Percentiles rank a stretch among this genome's conserved stretches.
phyloP scores from a whole-genome alignment of 2,797 vertebrate genomes.

The Lepilemur ruficaudatus region DNA sequence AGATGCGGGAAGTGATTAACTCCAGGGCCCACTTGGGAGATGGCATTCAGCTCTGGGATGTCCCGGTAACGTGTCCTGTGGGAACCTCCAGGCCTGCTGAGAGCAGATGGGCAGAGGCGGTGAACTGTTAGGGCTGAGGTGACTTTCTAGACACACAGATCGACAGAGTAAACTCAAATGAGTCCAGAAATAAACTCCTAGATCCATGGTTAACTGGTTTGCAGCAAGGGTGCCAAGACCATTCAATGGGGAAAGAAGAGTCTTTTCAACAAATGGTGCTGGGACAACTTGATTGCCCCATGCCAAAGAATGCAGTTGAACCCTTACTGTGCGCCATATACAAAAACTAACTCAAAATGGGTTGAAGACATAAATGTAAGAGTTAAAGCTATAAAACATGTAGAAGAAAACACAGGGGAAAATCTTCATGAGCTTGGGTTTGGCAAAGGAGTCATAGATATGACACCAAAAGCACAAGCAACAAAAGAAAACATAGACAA shows the following conservation, averaged over 20 bases:
- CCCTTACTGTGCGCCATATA: neutral
- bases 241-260: neutral
- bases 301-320: neutral
- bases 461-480: neutral
- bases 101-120: neutral
- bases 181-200: neutral
- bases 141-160: neutral
- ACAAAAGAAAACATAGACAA: neutral
- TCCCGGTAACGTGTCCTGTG: rapidly evolving
- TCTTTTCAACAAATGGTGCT: neutral
- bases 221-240: neutral
- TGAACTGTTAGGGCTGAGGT: neutral
- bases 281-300: neutral
- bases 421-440: neutral
- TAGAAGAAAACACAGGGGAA: neutral
- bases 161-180: neutral
- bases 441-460: neutral
- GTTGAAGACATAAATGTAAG: neutral
- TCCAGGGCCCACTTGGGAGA: neutral
- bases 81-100: neutral
- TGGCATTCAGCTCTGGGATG: neutral
- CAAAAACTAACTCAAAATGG: neutral
- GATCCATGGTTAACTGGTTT: neutral
- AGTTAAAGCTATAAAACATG: neutral
- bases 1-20: conserved; percentile 28